phyloP scores from a whole-genome alignment of 2,797 vertebrate species.

The Taenioides sp. region DNA sequence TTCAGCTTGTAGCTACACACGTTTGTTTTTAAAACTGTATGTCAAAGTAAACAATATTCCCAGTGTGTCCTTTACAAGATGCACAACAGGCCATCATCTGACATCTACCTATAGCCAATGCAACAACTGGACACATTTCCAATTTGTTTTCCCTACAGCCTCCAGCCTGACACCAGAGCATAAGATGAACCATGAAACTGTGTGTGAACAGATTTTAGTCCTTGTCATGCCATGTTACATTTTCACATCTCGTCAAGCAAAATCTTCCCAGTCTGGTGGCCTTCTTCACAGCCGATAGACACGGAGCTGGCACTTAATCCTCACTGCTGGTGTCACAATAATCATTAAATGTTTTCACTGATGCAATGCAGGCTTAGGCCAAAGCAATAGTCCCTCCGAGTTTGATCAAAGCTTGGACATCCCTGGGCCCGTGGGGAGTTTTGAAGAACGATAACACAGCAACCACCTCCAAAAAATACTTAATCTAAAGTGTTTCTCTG shows the following conservation, averaged over 20 bases:
- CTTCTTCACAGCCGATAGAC: conserved; percentile 45
- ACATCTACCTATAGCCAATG: not conserved
- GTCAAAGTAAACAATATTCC: not conserved
- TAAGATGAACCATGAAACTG: conserved; percentile 23
- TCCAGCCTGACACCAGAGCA: conserved; percentile 16
- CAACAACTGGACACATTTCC: not conserved
- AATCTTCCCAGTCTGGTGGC: conserved; percentile 36
- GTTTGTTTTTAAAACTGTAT: no score
- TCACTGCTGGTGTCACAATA: conserved; percentile 40
- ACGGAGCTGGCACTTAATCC: conserved; percentile 43
- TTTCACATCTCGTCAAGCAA: conserved; percentile 27
- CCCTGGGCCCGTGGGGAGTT: not conserved
- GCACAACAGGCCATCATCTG: not conserved
- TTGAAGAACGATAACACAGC: conserved; percentile 11
- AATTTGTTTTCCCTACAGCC: conserved; percentile 28
- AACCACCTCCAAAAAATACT: not conserved
- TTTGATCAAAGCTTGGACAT: conserved; percentile 30
- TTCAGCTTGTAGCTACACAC: no score
- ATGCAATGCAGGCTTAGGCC: conserved; percentile 47
- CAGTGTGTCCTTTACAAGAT: not conserved
- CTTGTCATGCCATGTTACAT: conserved; percentile 25
- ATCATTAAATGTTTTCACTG: conserved; percentile 53
- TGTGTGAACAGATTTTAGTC: conserved; percentile 3
- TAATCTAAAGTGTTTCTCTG: not conserved
- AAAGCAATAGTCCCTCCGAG: conserved; percentile 32